Percentiles rank a stretch among this genome's conserved stretches.
Conservation (phyloP, 1,140 invertebrate species). For the Papilio aristodemus region DNA sequence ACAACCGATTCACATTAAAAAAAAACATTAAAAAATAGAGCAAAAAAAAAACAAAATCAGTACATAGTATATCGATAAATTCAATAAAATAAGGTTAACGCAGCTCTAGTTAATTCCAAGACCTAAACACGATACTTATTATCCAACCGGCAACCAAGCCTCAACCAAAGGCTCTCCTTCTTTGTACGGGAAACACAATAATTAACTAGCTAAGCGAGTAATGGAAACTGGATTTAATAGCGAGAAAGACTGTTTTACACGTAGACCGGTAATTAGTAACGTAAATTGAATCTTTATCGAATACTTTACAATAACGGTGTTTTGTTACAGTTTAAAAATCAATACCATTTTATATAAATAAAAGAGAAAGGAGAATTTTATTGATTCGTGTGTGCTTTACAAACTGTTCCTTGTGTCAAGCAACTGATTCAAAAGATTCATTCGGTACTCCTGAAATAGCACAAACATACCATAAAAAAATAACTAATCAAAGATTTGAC, state of each 20-base stretch:
- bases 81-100: background rate
- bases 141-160: constrained; percentile 7
- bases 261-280: constrained; percentile 5
- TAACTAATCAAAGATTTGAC: too few species aligned
- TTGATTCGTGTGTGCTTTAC: too few species aligned
- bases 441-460: too few species aligned
- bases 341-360: too few species aligned
- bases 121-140: background rate
- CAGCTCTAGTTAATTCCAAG: background rate
- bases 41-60: too few species aligned
- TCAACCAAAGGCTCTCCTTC: constrained; percentile 23
- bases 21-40: too few species aligned
- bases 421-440: too few species aligned
- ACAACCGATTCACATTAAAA: too few species aligned
- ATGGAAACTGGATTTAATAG: constrained; percentile 27
- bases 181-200: constrained; percentile 24
- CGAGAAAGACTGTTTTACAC: constrained; percentile 14
- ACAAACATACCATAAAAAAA: too few species aligned
- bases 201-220: constrained; percentile 16
- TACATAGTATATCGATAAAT: background rate
- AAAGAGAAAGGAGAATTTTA: too few species aligned
- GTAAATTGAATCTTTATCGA: background rate
- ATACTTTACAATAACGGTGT: background rate
- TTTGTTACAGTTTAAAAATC: background rate
- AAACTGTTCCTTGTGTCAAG: too few species aligned